Conservation (phyloP, 64 coral and sea anemone species). For the Montipora cactus region DNA sequence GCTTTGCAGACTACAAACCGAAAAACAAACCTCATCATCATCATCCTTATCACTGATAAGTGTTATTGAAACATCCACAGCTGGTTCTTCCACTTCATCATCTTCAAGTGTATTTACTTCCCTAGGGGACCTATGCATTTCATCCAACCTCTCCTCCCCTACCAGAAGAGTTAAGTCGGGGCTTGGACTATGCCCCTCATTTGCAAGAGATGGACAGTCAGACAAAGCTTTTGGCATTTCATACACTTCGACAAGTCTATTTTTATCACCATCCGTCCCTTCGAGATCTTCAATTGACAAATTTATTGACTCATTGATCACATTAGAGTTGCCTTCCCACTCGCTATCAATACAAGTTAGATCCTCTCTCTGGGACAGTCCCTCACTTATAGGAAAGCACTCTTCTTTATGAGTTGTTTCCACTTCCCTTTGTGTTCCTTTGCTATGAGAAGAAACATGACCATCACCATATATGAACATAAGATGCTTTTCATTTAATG, state of each 20-base stretch:
- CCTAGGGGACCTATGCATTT: not conserved
- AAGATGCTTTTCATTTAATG: not conserved
- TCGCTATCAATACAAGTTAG: not conserved
- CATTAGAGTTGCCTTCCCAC: not conserved
- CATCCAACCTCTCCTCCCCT: not conserved
- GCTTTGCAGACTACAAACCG: not conserved
- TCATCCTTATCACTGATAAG: constrained; percentile 50
- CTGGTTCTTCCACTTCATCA: not conserved
- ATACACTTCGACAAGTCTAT: not conserved
- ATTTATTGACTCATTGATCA: not conserved
- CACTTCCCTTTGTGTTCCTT: not conserved
- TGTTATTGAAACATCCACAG: constrained; percentile 23
- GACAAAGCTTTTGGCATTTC: not conserved
- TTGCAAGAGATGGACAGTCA: not conserved
- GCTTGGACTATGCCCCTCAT: not conserved
- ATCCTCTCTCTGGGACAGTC: not conserved
- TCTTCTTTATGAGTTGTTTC: not conserved
- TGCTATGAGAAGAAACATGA: not conserved
- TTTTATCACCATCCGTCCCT: not conserved
- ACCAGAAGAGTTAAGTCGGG: not conserved
- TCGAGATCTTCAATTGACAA: not conserved
- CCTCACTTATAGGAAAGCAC: not conserved
- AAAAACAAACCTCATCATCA: constrained; percentile 28
- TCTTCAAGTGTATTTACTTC: not conserved
- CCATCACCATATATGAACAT: not conserved